Evolutionary conservation across 2,113 vertebrate species (phyloP), one percentile per base, ranked within the genome.

Genomic region (Gorsachius goisagi): DNA sequence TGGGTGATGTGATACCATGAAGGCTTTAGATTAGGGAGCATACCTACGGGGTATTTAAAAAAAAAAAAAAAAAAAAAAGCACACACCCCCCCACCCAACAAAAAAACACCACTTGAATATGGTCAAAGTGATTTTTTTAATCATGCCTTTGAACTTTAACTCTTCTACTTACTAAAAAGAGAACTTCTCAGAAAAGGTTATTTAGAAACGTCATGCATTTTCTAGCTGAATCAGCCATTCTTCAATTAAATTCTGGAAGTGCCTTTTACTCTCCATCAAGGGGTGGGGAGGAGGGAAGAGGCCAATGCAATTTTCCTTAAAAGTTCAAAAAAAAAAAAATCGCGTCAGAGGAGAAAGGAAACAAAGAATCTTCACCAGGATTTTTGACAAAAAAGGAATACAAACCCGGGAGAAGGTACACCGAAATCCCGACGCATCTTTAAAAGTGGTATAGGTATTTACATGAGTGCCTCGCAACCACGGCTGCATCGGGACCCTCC

Each of bases 391-490:
- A 63, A 55, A 58, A 90, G n/a, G n/a, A 59, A 68, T 18, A 56
- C 11, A 81, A 78, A 87, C 6, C 10, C 2, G 1, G 62, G 18
- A 85, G 24, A 32, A 62, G 21, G 11, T 24, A 47, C 15, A 56
- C 10, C 5, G 24, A 49, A 67, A 60, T 15, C 64, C 73, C 47
- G 81, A 3, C 0, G 4, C 28, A 20, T 16, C 73, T 71, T 71
- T 35, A 33, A 23, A 67, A 14, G 13, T 1, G 12, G 17, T 32
- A 8, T 3, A 41, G 17, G n/a, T 35, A 74, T 59, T 81, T 12
- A 44, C 4, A 9, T 5, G 60, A 79, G 49, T 3, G 0, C 27
- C 39, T 33, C 11, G 0, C 23, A 72, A 30, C 0, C 2, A 33
- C 49, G 68, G 41, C 79, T 69, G 44, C 62, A 58, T 1, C 3